Percentiles rank a stretch among this genome's conserved stretches.
phyloP scores from a whole-genome alignment of 1,140 invertebrate genomes.

The Trichomalopsis sarcophagae region DNA sequence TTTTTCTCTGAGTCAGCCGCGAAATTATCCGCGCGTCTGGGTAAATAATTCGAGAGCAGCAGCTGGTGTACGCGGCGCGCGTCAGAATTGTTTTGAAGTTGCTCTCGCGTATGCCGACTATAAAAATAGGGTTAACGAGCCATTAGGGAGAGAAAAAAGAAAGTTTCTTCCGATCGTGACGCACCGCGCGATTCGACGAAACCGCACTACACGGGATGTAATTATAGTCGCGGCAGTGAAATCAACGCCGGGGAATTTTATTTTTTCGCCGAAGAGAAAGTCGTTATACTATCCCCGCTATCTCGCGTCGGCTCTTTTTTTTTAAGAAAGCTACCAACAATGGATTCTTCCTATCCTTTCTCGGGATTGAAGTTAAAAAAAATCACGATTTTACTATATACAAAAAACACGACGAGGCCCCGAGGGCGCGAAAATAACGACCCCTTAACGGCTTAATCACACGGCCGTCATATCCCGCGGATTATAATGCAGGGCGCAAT shows the following conservation, averaged over 20 bases:
- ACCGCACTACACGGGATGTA: not conserved
- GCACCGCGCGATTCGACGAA: not conserved
- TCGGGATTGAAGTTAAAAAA: no score
- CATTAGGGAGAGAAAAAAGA: not conserved
- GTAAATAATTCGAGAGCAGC: not conserved
- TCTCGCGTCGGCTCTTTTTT: no score
- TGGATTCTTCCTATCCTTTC: no score
- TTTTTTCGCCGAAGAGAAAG: not conserved
- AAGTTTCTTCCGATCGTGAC: not conserved
- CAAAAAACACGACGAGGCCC: no score
- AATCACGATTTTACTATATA: no score
- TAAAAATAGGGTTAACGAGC: constrained; percentile 20
- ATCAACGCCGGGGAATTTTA: constrained; percentile 4
- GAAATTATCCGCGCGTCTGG: not conserved
- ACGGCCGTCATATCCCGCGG: no score
- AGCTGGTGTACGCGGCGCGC: not conserved
- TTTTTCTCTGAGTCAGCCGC: not conserved
- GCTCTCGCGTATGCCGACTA: not conserved
- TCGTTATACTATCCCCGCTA: no score
- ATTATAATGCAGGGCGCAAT: no score
- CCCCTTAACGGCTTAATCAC: no score
- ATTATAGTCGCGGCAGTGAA: not conserved
- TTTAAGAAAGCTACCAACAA: no score
- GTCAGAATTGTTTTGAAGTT: constrained; percentile 4
- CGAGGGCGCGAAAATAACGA: no score